Evolutionary conservation across 1,140 invertebrate genomes (phyloP).

Genomic region (Philaenus spumarius): DNA sequence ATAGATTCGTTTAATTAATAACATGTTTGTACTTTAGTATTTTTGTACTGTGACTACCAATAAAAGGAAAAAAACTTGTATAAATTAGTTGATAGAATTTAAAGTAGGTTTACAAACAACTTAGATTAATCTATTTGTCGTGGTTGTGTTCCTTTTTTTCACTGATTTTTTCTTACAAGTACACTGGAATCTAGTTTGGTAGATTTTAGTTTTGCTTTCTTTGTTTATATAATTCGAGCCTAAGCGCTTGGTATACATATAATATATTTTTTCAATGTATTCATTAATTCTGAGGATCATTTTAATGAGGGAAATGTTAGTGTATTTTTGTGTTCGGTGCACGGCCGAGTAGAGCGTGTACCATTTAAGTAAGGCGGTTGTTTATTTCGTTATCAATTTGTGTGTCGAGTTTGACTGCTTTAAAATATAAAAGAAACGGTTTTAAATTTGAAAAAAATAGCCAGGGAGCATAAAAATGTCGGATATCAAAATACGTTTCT

Average conservation of each 20-base stretch:
- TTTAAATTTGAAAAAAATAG: too few relatives aligned
- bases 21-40: conserved; percentile 32
- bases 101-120: conserved; percentile 14
- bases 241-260: conserved; percentile 17
- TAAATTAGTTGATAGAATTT: conserved; percentile 22
- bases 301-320: conserved; percentile 10
- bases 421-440: too few relatives aligned
- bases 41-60: conserved; percentile 30
- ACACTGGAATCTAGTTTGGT: conserved; percentile 13
- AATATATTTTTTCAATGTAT: conserved; percentile 6
- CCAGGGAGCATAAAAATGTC: too few relatives aligned
- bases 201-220: conserved; percentile 22
- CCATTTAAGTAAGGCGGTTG: not conserved
- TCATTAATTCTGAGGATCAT: conserved; percentile 22
- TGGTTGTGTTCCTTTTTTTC: conserved; percentile 27
- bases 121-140: conserved; percentile 7
- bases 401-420: too few relatives aligned
- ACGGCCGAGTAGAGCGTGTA: not conserved
- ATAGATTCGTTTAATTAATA: conserved; percentile 26
- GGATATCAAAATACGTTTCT: too few relatives aligned
- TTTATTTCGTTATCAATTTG: not conserved
- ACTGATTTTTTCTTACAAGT: conserved; percentile 16
- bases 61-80: conserved; percentile 24
- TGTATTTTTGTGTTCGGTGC: conserved; percentile 12
- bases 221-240: conserved; percentile 20